These are phyloP conservation scores for Amphiprion clarkii DNA, from an alignment of 2,797 vertebrate genomes.

Conservation along the genomic window DNA sequence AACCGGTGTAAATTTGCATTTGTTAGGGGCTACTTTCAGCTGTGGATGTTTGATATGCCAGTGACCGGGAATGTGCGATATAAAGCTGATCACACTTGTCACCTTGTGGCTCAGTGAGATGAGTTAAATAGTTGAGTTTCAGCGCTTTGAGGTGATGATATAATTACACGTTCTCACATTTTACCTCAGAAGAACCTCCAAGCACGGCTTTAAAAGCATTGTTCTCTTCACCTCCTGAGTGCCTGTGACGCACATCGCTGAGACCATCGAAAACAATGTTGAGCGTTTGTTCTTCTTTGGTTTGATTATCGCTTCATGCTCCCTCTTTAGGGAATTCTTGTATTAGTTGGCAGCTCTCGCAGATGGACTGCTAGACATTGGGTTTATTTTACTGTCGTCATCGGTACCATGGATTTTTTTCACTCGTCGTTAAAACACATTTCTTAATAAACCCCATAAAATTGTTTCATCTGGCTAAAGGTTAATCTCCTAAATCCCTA, in stretches of 20 bases:
- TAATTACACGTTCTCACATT: neutral
- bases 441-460: constrained; percentile 59
- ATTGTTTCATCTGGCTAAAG: constrained; percentile 64
- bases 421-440: constrained; percentile 53
- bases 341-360: constrained; percentile 22
- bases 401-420: constrained; percentile 28
- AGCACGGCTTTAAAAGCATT: neutral
- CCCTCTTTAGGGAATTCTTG: constrained; percentile 12
- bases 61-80: no score
- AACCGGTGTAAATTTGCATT: neutral
- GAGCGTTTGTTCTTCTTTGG: constrained; percentile 18
- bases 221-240: neutral
- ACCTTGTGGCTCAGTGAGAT: no score
- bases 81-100: no score
- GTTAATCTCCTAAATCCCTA: constrained; percentile 61
- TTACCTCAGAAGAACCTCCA: neutral
- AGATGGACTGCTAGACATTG: constrained; percentile 6
- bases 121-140: no score
- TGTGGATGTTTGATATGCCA: no score
- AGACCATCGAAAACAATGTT: neutral
- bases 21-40: neutral
- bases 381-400: constrained; percentile 50
- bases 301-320: constrained; percentile 23
- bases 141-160: no score
- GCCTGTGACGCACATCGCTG: neutral